Conservation (phyloP, 2,888 invertebrate species). For the Stramonita haemastoma region DNA sequence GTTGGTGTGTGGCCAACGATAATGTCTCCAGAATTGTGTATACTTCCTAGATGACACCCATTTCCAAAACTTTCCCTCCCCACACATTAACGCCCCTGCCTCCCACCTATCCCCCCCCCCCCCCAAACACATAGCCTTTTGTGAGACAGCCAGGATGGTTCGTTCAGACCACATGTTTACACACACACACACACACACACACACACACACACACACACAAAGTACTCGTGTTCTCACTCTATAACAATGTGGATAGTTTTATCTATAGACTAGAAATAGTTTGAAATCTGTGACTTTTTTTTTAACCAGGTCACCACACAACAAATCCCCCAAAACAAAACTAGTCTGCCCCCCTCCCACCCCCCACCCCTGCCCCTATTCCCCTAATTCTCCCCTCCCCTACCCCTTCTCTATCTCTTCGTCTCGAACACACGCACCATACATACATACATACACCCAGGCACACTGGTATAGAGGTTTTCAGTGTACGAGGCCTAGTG, state of each 20-base stretch:
- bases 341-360: background rate
- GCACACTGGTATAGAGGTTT: background rate
- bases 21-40: no score
- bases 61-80: no score
- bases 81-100: no score
- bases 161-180: background rate
- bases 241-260: no score
- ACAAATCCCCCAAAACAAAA: background rate
- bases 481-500: background rate
- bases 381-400: background rate
- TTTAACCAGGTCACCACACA: no score
- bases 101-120: no score
- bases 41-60: no score
- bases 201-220: constrained; percentile 4
- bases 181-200: constrained; percentile 27
- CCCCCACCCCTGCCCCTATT: background rate
- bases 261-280: no score
- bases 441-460: background rate
- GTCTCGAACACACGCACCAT: background rate
- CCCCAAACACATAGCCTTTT: no score
- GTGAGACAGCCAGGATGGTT: no score
- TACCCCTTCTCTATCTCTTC: background rate
- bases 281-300: background rate
- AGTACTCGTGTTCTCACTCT: no score
- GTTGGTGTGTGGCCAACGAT: no score